These are phyloP conservation scores for Melanotaenia nigrans DNA, from an alignment of 2,797 vertebrate genomes.

Conservation along the genomic window DNA sequence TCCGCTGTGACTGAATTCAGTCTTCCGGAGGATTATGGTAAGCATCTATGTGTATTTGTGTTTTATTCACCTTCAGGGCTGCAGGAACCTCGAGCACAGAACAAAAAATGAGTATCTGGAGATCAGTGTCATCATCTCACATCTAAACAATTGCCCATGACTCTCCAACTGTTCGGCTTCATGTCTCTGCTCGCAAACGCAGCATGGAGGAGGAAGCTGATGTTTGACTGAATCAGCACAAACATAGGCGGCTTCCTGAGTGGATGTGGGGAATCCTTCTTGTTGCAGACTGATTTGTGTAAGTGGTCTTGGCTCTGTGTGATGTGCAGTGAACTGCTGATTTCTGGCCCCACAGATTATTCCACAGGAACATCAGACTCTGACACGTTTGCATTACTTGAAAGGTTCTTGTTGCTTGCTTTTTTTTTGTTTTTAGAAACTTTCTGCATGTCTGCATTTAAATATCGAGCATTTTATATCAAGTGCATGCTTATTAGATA, in stretches of 20 bases:
- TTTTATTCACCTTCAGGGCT: constrained; percentile 23
- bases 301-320: constrained; percentile 23
- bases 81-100: constrained; percentile 37
- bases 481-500: neutral
- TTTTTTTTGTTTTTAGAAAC: neutral
- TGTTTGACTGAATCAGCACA: constrained; percentile 48
- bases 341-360: neutral
- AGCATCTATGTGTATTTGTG: constrained; percentile 17
- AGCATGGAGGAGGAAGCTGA: constrained; percentile 34
- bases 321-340: constrained; percentile 10
- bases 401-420: no score
- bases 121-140: constrained; percentile 54
- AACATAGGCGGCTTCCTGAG: constrained; percentile 10
- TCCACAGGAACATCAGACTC: neutral
- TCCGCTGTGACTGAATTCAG: neutral
- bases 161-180: constrained; percentile 43
- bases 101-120: constrained; percentile 54
- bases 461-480: neutral
- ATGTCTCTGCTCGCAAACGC: constrained; percentile 21
- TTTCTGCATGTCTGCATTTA: neutral
- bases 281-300: constrained; percentile 27
- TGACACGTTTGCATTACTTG: neutral
- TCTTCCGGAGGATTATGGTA: constrained; percentile 52
- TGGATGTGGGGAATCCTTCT: constrained; percentile 45
- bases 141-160: constrained; percentile 35